Evolutionary conservation across 2,888 invertebrate genomes (phyloP).

Genomic region (Trachelus tabidus): DNA sequence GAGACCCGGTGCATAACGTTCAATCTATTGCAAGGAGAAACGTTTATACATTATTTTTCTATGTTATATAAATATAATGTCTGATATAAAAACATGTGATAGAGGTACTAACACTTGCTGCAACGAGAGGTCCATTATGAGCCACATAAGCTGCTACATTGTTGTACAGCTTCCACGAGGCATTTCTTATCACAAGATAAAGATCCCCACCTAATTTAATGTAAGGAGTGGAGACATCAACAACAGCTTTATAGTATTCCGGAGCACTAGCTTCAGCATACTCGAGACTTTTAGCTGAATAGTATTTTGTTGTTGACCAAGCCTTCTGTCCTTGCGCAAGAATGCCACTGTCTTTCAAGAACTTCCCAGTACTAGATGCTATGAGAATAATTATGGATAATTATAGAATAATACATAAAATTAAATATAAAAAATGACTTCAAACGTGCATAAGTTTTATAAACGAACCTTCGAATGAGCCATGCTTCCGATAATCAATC

Average conservation of each 20-base stretch:
- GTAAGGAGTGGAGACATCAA: constrained; percentile 73
- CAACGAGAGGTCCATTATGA: constrained; percentile 69
- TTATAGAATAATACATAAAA: not conserved
- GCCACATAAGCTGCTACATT: constrained; percentile 68
- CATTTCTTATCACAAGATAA: constrained; percentile 69
- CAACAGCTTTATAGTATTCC: constrained; percentile 71
- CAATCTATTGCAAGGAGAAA: constrained; percentile 68
- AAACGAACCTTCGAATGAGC: constrained; percentile 76
- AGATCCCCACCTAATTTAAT: constrained; percentile 72
- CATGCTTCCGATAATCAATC: constrained; percentile 75
- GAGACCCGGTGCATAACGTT: constrained; percentile 79
- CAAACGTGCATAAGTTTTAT: not conserved
- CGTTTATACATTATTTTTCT: not conserved
- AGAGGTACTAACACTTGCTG: constrained; percentile 68
- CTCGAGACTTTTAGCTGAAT: constrained; percentile 73
- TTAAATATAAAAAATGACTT: constrained; percentile 9
- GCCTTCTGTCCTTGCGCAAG: constrained; percentile 74
- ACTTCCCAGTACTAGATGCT: constrained; percentile 76
- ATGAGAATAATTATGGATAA: constrained; percentile 30
- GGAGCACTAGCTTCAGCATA: constrained; percentile 78
- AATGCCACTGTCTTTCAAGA: constrained; percentile 75
- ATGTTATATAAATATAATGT: not conserved
- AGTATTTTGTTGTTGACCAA: constrained; percentile 72
- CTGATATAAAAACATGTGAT: not conserved
- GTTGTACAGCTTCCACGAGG: constrained; percentile 66